Evolutionary conservation across 2,888 invertebrate genomes (phyloP).

Genomic region (Lomographa bimaculata): DNA sequence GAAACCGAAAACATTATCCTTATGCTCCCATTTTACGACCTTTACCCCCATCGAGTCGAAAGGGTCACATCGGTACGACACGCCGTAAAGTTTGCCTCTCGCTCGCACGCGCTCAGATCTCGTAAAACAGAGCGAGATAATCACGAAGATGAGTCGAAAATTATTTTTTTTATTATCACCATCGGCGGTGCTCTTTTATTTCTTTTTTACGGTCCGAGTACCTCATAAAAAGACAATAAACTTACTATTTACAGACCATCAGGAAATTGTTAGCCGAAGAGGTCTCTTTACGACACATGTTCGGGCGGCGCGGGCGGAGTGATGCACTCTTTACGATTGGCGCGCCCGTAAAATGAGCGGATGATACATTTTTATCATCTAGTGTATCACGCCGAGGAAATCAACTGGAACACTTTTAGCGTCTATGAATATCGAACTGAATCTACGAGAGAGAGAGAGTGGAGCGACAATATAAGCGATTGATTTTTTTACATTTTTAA

Average conservation of each 20-base stretch:
- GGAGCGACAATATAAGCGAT: too few species aligned
- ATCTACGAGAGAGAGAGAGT: constrained; percentile 12
- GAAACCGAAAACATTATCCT: constrained; percentile 83
- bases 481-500: too few species aligned
- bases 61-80: constrained; percentile 80
- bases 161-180: constrained; percentile 84
- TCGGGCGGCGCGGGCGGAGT: constrained; percentile 66
- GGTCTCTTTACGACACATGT: constrained; percentile 83
- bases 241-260: constrained; percentile 85
- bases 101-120: constrained; percentile 49
- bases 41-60: constrained; percentile 81
- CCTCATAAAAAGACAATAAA: constrained; percentile 85
- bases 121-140: constrained; percentile 77
- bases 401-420: constrained; percentile 47
- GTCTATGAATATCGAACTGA: constrained; percentile 33
- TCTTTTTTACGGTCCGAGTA: constrained; percentile 85
- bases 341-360: constrained; percentile 70
- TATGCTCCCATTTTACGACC: constrained; percentile 84
- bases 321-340: constrained; percentile 81
- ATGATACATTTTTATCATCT: constrained; percentile 71
- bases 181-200: constrained; percentile 85
- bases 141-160: constrained; percentile 83
- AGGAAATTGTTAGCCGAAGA: constrained; percentile 84
- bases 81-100: constrained; percentile 68
- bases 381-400: constrained; percentile 56